phyloP scores from a whole-genome alignment of 2,888 invertebrate species.

The Maniola hyperantus region DNA sequence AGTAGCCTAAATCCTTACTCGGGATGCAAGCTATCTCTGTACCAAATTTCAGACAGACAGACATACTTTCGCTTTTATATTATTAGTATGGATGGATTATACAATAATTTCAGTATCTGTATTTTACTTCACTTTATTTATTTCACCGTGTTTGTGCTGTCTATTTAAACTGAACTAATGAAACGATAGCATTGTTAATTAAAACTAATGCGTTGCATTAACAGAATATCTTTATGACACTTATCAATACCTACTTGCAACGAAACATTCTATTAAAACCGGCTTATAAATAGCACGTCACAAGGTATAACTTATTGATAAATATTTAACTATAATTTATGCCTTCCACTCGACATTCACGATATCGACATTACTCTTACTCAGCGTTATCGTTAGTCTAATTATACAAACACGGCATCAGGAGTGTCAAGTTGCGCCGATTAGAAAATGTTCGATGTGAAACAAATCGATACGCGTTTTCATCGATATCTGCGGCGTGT shows the following conservation, averaged over 20 bases:
- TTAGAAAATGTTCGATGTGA: slow-evolving; percentile 35
- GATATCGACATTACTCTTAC: slow-evolving; percentile 33
- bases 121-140: too few relatives aligned
- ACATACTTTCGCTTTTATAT: too few relatives aligned
- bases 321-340: slow-evolving; percentile 35
- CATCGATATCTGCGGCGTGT: slow-evolving; percentile 52
- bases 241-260: slow-evolving; percentile 12
- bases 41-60: too few relatives aligned
- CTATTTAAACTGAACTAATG: not conserved
- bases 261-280: slow-evolving; percentile 23
- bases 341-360: slow-evolving; percentile 28
- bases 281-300: slow-evolving; percentile 28
- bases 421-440: slow-evolving; percentile 32
- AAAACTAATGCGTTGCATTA: slow-evolving; percentile 3
- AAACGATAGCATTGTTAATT: slow-evolving; percentile 8
- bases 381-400: slow-evolving; percentile 35
- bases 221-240: slow-evolving; percentile 16
- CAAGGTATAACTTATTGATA: slow-evolving; percentile 29
- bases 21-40: too few relatives aligned
- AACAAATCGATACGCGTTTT: slow-evolving; percentile 27
- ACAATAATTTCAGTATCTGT: too few relatives aligned
- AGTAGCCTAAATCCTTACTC: too few relatives aligned
- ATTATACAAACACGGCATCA: slow-evolving; percentile 36
- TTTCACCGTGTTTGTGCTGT: too few relatives aligned
- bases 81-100: too few relatives aligned